These are phyloP conservation scores for Trichonephila clavipes DNA, from an alignment of 1,140 invertebrate species.

Conservation along the genomic window DNA sequence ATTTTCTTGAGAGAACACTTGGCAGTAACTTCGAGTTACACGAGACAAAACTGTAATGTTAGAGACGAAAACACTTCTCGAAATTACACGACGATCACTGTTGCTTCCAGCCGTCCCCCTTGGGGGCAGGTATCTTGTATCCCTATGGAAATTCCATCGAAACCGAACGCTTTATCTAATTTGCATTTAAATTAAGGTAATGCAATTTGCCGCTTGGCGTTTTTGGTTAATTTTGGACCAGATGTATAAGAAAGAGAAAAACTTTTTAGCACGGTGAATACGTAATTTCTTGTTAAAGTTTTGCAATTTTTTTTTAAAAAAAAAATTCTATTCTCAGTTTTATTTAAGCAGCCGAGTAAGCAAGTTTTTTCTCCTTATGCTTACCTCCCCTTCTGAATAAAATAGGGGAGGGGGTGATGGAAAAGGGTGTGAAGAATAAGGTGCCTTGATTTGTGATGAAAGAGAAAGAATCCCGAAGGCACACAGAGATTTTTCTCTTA, in stretches of 20 bases:
- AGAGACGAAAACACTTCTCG: neutral
- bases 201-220: slow-evolving; percentile 21
- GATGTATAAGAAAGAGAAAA: neutral
- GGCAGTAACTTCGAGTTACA: neutral
- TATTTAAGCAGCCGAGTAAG: neutral
- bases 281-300: neutral
- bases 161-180: slow-evolving; percentile 55
- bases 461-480: neutral
- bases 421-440: neutral
- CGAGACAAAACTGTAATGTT: neutral
- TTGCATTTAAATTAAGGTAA: slow-evolving; percentile 67
- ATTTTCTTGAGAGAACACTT: neutral
- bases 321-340: neutral
- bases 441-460: neutral
- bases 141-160: slow-evolving; percentile 19
- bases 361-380: neutral
- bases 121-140: neutral
- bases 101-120: neutral
- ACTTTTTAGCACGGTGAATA: neutral
- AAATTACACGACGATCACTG: neutral
- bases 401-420: neutral
- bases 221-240: slow-evolving; percentile 15
- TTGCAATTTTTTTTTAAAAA: neutral
- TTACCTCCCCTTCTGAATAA: neutral
- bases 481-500: neutral